A percentile compares a stretch with the other conserved stretches of the same genome.
These are phyloP conservation scores for Eupristina koningsbergeri DNA, from an alignment of 1,140 invertebrate genomes.

Conservation along the genomic window DNA sequence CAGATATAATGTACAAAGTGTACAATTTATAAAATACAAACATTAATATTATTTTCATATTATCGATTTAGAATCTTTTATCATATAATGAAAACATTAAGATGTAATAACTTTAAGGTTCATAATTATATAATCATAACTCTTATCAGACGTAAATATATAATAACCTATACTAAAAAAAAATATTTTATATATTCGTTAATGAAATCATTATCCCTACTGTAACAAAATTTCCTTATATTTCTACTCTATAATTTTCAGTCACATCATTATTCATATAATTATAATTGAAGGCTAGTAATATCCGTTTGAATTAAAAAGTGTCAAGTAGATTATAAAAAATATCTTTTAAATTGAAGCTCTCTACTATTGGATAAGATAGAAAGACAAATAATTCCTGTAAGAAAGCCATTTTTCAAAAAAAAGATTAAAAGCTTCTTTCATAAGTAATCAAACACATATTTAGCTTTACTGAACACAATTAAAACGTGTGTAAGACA, in stretches of 20 bases:
- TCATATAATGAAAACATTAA: constrained; percentile 1
- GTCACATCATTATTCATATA: constrained; percentile 18
- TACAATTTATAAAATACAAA: not conserved
- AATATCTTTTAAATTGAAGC: constrained; percentile 47
- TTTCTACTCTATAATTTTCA: constrained; percentile 7
- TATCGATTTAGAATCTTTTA: not conserved
- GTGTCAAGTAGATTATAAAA: constrained; percentile 42
- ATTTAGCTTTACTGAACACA: not conserved
- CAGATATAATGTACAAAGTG: not conserved
- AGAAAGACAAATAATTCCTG: constrained; percentile 12
- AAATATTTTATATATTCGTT: constrained; percentile 5
- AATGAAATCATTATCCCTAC: constrained; percentile 39
- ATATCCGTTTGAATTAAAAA: constrained; percentile 10
- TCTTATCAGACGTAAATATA: not conserved
- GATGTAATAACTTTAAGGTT: not conserved
- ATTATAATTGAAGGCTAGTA: constrained; percentile 29
- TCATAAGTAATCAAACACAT: not conserved
- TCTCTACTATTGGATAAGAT: constrained; percentile 39
- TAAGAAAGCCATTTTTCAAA: constrained; percentile 1
- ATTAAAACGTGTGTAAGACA: too few species aligned
- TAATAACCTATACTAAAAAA: not conserved
- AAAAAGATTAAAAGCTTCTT: constrained; percentile 22
- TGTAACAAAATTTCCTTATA: not conserved
- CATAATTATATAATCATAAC: not conserved
- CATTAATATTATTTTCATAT: not conserved